These are phyloP conservation scores for Hassar affinis DNA, from an alignment of 2,113 vertebrate genomes.

Conservation along the genomic window DNA sequence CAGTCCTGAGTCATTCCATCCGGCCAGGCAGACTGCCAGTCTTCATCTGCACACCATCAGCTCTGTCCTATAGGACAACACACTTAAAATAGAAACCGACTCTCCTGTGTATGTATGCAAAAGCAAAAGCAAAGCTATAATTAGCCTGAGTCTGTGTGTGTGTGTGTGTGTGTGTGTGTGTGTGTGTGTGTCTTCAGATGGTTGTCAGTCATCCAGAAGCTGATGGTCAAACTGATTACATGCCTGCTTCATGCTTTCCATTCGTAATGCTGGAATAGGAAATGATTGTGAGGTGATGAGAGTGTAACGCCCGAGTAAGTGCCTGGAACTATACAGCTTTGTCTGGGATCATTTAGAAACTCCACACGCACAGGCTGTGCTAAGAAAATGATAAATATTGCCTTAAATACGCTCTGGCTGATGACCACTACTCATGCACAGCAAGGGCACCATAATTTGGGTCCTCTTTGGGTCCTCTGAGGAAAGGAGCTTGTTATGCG, in stretches of 20 bases:
- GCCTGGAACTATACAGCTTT: constrained; percentile 2
- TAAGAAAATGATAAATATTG: background rate
- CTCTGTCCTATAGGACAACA: constrained; percentile 51
- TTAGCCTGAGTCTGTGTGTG: constrained; percentile 61
- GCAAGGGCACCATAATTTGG: background rate
- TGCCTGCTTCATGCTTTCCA: constrained; percentile 49
- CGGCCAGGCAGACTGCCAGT: constrained; percentile 63
- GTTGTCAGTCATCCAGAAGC: constrained; percentile 58
- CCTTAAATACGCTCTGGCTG: background rate
- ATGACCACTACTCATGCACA: background rate
- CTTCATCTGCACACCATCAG: constrained; percentile 56
- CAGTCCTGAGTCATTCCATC: constrained; percentile 18
- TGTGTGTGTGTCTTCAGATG: constrained; percentile 64
- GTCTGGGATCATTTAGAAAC: background rate
- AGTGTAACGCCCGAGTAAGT: constrained; percentile 39
- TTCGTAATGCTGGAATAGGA: constrained; percentile 54
- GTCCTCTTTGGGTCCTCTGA: background rate
- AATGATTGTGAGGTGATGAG: constrained; percentile 41
- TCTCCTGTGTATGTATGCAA: constrained; percentile 54
- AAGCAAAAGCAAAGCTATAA: constrained; percentile 65
- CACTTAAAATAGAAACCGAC: constrained; percentile 60
- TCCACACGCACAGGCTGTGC: background rate
- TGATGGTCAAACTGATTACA: constrained; percentile 61
- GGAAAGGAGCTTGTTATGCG: background rate
- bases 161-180: constrained; percentile 39